phyloP scores from a whole-genome alignment of 2,888 invertebrate species.

The Caprella mutica region DNA sequence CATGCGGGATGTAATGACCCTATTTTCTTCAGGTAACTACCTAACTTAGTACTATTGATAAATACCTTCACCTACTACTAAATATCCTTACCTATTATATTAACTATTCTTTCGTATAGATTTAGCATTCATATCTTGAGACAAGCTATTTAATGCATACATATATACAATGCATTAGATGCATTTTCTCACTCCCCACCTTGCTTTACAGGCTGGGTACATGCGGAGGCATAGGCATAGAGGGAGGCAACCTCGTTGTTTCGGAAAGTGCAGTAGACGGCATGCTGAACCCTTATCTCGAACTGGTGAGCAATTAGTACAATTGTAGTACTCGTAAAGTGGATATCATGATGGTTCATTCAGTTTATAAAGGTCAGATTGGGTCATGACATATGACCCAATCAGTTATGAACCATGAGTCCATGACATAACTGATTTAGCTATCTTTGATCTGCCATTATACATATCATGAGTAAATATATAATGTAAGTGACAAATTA shows the following conservation, averaged over 20 bases:
- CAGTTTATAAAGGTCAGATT: too few species aligned
- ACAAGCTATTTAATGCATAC: neutral
- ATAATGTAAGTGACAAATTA: too few species aligned
- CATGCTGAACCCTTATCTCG: constrained; percentile 63
- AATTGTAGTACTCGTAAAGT: too few species aligned
- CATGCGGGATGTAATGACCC: constrained; percentile 80
- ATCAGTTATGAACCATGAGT: too few species aligned
- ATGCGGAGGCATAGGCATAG: constrained; percentile 84
- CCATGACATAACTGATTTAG: too few species aligned
- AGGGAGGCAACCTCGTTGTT: constrained; percentile 86
- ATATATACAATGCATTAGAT: constrained; percentile 38
- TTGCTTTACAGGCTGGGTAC: constrained; percentile 88
- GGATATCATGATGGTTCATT: too few species aligned
- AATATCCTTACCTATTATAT: neutral
- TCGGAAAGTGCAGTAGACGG: constrained; percentile 87
- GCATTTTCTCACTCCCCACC: constrained; percentile 35
- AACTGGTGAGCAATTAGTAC: constrained; percentile 63
- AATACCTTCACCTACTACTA: neutral
- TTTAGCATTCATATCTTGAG: neutral
- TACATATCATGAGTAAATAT: too few species aligned
- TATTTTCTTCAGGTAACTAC: constrained; percentile 80
- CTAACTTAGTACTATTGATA: too few species aligned
- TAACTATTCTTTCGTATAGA: neutral
- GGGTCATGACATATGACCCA: too few species aligned
- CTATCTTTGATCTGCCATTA: too few species aligned